These are phyloP conservation scores for Caracal caracal DNA, from an alignment of 2,113 vertebrate genomes.

Conservation along the genomic window DNA sequence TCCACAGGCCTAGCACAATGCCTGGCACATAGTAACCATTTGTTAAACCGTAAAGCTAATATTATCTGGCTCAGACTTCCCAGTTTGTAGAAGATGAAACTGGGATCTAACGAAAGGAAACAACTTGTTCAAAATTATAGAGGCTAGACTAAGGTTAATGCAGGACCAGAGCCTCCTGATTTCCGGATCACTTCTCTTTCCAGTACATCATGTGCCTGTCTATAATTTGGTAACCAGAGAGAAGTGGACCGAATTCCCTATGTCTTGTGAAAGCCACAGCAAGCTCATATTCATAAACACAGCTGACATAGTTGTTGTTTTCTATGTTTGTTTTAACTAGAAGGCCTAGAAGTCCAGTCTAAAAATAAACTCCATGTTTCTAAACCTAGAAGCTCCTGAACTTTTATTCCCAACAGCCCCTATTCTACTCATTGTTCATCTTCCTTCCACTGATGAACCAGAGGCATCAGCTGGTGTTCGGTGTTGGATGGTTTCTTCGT, in stretches of 20 bases:
- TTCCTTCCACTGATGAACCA: constrained; percentile 41
- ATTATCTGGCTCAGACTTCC: not conserved
- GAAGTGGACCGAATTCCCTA: constrained; percentile 33
- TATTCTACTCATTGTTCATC: constrained; percentile 15
- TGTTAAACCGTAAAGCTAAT: not conserved
- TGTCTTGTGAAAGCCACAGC: constrained; percentile 36
- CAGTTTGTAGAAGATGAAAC: constrained; percentile 28
- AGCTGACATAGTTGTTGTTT: constrained; percentile 58
- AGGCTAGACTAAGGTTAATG: not conserved
- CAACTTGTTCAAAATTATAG: not conserved
- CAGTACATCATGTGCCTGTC: constrained; percentile 33
- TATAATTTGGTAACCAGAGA: constrained; percentile 36
- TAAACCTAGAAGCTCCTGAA: constrained; percentile 13
- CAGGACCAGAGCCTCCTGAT: not conserved
- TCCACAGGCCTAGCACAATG: not conserved
- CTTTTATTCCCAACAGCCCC: not conserved
- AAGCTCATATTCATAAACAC: constrained; percentile 62
- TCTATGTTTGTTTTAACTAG: constrained; percentile 62
- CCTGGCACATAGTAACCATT: not conserved
- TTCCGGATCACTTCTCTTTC: constrained; percentile 32
- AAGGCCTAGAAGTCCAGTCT: constrained; percentile 53
- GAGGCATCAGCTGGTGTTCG: not conserved
- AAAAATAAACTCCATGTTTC: constrained; percentile 40
- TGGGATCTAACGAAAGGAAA: constrained; percentile 38
- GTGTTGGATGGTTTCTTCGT: not conserved